These are phyloP conservation scores for Larimichthys polyactis DNA, from an alignment of 2,113 vertebrate genomes.

Conservation along the genomic window DNA sequence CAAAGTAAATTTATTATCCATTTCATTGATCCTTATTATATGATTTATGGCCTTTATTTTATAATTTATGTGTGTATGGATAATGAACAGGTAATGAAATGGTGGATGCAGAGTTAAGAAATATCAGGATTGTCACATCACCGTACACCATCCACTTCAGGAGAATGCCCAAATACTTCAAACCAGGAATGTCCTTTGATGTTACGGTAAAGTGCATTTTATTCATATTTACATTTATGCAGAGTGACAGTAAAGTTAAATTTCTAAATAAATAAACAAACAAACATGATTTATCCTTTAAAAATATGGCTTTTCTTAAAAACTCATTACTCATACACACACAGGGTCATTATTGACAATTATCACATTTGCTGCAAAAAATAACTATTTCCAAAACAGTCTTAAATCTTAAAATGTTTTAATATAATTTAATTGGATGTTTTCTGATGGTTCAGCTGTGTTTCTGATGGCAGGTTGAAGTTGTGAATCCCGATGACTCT, in stretches of 20 bases:
- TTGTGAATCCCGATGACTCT: constrained; percentile 83
- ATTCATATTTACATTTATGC: background rate
- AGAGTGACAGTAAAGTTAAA: background rate
- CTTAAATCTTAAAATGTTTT: too few species aligned
- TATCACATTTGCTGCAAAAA: too few species aligned
- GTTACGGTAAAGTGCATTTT: constrained; percentile 81
- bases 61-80: background rate
- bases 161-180: constrained; percentile 90
- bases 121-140: constrained; percentile 88
- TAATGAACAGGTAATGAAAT: constrained; percentile 88
- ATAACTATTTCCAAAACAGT: too few species aligned
- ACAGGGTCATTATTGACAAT: too few species aligned
- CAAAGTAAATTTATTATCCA: too few species aligned
- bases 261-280: background rate
- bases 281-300: too few species aligned
- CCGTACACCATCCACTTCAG: constrained; percentile 90
- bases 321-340: too few species aligned
- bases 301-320: too few species aligned
- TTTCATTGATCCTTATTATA: too few species aligned
- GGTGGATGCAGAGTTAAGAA: constrained; percentile 85
- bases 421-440: background rate
- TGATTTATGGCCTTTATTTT: too few species aligned
- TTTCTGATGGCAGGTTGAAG: constrained; percentile 74
- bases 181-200: constrained; percentile 91
- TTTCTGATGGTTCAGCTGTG: background rate